Evolutionary conservation across 35 echinoderm and acorn worm species (phyloP).

Genomic region (Chiridota heheva): DNA sequence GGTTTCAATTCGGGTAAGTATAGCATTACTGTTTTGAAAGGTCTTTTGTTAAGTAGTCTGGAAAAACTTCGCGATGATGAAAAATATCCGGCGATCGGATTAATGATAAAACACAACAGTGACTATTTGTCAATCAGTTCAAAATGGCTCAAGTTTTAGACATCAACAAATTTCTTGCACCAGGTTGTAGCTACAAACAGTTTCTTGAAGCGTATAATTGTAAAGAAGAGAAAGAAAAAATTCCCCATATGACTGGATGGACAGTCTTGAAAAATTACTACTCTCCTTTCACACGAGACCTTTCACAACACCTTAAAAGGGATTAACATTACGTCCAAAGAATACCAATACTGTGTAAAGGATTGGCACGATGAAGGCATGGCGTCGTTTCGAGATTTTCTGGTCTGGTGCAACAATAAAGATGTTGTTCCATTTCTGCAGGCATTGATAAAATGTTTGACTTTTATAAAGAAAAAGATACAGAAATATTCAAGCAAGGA

Average conservation of each 20-base stretch:
- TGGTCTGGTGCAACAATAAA: conserved; percentile 65
- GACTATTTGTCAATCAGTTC: conserved; percentile 17
- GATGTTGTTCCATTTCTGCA: conserved; percentile 53
- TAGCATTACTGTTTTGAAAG: conserved; percentile 41
- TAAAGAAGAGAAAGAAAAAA: conserved; percentile 23
- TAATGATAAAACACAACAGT: conserved; percentile 25
- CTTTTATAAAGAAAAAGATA: conserved; percentile 40
- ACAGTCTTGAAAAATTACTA: conserved; percentile 35
- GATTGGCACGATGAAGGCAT: conserved; percentile 35
- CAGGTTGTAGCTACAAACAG: conserved; percentile 29
- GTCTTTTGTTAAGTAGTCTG: conserved; percentile 6
- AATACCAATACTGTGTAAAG: conserved; percentile 51
- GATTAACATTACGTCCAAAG: conserved; percentile 28
- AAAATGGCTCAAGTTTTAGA: conserved; percentile 38
- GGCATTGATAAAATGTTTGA: conserved; percentile 55
- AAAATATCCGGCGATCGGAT: neutral
- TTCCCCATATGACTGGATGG: conserved; percentile 53
- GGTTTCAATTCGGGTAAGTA: conserved; percentile 58
- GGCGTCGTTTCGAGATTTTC: conserved; percentile 31
- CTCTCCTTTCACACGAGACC: conserved; percentile 18
- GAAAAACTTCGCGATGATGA: neutral
- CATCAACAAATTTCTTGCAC: conserved; percentile 40
- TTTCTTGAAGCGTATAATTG: conserved; percentile 57
- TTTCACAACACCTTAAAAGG: conserved; percentile 55
- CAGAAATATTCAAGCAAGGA: conserved; percentile 61